Percentiles rank a stretch among this genome's conserved stretches.
Evolutionary conservation across 2,888 invertebrate species (phyloP).

Genomic region (Acholoe squamosa): DNA sequence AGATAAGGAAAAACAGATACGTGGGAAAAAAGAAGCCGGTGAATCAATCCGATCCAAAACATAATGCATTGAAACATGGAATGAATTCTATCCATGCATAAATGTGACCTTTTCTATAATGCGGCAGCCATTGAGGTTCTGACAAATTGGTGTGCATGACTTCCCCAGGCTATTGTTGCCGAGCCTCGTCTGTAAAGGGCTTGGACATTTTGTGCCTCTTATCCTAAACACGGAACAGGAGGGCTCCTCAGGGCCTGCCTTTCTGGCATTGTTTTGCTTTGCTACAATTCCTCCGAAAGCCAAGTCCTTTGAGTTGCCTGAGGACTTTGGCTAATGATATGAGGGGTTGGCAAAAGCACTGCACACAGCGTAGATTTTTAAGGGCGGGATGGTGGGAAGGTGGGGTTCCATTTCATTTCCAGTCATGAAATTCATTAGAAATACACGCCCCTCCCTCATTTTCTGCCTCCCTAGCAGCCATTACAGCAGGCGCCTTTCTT

Average conservation of each 20-base stretch:
- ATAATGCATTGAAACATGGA: neutral
- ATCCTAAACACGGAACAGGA: neutral
- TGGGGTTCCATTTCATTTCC: too few relatives aligned
- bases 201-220: neutral
- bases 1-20: too few relatives aligned
- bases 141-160: neutral
- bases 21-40: neutral
- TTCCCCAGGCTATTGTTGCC: neutral
- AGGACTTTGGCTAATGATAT: neutral
- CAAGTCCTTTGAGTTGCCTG: too few relatives aligned
- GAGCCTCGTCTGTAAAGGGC: neutral
- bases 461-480: too few relatives aligned
- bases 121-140: neutral
- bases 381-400: neutral
- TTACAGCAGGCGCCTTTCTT: too few relatives aligned
- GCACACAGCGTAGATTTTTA: neutral
- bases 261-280: conserved; percentile 19
- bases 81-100: neutral
- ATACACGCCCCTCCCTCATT: too few relatives aligned
- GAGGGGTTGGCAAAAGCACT: neutral
- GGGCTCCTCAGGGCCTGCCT: neutral
- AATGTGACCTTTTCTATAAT: neutral
- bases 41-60: neutral
- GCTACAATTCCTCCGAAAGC: neutral
- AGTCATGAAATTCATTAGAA: too few relatives aligned